Evolutionary conservation across 23 tunicate genomes (phyloP).

Genomic region (Halocynthia roretzi): DNA sequence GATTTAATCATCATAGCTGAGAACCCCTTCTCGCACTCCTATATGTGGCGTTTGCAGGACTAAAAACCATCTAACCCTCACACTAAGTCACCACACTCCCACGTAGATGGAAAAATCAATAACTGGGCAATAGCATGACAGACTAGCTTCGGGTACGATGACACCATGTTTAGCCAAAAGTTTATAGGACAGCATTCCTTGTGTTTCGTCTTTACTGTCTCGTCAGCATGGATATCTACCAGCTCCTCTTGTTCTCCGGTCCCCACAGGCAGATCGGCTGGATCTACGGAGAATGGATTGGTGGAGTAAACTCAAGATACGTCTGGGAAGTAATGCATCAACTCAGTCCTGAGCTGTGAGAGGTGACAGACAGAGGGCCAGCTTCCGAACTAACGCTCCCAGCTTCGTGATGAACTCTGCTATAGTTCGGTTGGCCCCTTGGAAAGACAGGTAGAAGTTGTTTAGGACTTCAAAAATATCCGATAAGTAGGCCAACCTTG

Average conservation of each 20-base stretch:
- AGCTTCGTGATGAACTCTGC: not conserved
- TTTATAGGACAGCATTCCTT: not conserved
- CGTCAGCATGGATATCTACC: conserved; percentile 1
- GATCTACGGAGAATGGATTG: conserved; percentile 13
- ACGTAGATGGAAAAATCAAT: conserved; percentile 53
- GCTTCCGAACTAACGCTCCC: not conserved
- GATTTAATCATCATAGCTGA: conserved; percentile 52
- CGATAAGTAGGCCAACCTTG: conserved; percentile 55
- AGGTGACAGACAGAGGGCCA: not conserved
- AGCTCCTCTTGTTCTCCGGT: conserved; percentile 8
- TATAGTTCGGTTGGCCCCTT: conserved; percentile 55
- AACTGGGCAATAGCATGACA: conserved; percentile 36
- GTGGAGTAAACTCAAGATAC: conserved; percentile 7
- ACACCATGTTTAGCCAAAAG: not conserved
- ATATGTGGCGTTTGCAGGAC: too few relatives aligned
- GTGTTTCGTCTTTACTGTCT: conserved; percentile 1
- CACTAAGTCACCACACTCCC: too few relatives aligned
- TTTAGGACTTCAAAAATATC: conserved; percentile 46
- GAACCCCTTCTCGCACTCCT: conserved; percentile 57
- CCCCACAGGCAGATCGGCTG: conserved; percentile 14
- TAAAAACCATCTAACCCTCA: too few relatives aligned
- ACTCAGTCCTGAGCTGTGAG: not conserved
- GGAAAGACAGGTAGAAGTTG: conserved; percentile 42
- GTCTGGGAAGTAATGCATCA: conserved; percentile 16
- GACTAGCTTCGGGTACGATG: not conserved